Evolutionary conservation across 2,888 invertebrate species (phyloP), one percentile per base, ranked within the genome.

Genomic region (Agonum fuliginosum): DNA sequence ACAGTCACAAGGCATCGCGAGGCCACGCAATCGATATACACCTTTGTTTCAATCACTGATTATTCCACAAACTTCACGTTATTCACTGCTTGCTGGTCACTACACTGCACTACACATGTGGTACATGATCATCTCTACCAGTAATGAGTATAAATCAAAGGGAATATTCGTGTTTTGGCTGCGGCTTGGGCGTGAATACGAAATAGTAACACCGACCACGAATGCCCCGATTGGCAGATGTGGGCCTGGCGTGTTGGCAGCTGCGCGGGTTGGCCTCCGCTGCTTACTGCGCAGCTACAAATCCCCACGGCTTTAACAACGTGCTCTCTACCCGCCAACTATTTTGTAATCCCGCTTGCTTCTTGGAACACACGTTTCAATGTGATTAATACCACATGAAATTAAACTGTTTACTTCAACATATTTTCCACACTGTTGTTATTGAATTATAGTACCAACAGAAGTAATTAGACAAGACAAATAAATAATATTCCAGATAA

Each of bases 181-280:
- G 73, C 30, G 46, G 74, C 72, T 79, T 74, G 79, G 79, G 79
- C 79, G 79, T 79, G 79, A 72, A 75, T 70, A 69, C 72, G 72
- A 34, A 41, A 67, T 70, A 62, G 78, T 48, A 70, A 78, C 78
- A 79, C 78, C 78, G 82, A 70, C 79, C 41, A 80, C 80, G 80
- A 78, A 79, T 79, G 79, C 80, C 78, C 80, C 76, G 69, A 78
- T 80, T 79, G 80, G 80, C 71, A 78, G 82, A 81, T 80, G 79
- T 82, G 81, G 82, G 81, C 71, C 78, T 78, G 74, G 79, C 74
- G 67, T 65, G 51, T 54, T 70, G 24, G 22, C 77, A 77, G 70
- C 54, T 77, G 77, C 77, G 77, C 77, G 54, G 74, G 67, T 81
- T 80, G 80, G 83, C 81, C 80, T 84, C 83, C 85, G 83, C 83